A percentile compares a stretch with the other conserved stretches of the same genome.
Evolutionary conservation across 2,797 vertebrate genomes (phyloP).

Genomic region (Chanos chanos): DNA sequence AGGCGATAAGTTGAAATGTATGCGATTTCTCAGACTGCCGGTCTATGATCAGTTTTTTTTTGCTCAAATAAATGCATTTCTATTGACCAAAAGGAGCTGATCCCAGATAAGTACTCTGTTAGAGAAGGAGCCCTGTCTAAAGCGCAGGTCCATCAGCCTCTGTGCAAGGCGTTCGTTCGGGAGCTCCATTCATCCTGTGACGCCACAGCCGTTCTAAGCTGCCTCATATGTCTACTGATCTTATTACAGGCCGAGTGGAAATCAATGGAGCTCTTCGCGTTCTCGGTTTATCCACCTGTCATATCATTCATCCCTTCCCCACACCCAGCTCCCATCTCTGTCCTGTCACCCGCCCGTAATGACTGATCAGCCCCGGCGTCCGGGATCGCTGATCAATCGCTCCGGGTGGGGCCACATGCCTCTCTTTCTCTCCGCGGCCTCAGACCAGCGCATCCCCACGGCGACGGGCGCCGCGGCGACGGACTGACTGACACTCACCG

Average conservation of each 20-base stretch:
- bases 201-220: conserved; percentile 59
- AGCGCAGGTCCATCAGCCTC: conserved; percentile 55
- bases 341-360: conserved; percentile 85
- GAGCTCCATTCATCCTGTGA: conserved; percentile 63
- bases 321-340: conserved; percentile 81
- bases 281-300: conserved; percentile 86
- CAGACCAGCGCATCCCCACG: not conserved
- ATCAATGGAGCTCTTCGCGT: conserved; percentile 95
- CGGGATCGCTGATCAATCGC: conserved; percentile 87
- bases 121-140: conserved; percentile 48
- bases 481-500: conserved; percentile 66
- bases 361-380: conserved; percentile 87
- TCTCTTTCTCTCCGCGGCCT: conserved; percentile 38
- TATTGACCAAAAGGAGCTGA: no score
- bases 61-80: no score
- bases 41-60: no score
- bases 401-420: conserved; percentile 59
- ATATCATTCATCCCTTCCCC: conserved; percentile 95
- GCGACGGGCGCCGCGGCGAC: not conserved
- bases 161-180: conserved; percentile 23
- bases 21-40: no score
- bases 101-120: no score
- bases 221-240: conserved; percentile 91
- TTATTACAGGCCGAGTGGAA: conserved; percentile 95
- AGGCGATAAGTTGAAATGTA: no score